Evolutionary conservation across 2,113 vertebrate genomes (phyloP).

Genomic region (Prinia subflava): DNA sequence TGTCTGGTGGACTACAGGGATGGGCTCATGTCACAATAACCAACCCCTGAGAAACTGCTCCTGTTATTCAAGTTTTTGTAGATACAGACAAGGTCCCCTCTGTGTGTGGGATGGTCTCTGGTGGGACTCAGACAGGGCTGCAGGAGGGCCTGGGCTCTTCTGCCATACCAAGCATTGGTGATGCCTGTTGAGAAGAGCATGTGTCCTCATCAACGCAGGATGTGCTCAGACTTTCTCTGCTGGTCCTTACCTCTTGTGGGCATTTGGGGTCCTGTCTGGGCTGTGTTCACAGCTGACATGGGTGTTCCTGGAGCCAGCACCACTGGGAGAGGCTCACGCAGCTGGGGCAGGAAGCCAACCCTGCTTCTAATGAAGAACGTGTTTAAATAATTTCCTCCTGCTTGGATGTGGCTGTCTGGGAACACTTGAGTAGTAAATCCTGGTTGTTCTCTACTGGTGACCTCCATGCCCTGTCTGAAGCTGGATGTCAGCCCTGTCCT

Average conservation of each 20-base stretch:
- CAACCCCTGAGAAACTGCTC: not conserved
- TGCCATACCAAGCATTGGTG: rapidly evolving
- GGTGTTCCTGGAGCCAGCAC: rapidly evolving
- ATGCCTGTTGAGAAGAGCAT: not conserved
- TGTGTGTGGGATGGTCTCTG: rapidly evolving
- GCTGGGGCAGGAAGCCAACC: not conserved
- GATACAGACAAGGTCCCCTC: not conserved
- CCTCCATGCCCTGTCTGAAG: not conserved
- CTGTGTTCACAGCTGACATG: rapidly evolving
- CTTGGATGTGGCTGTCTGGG: not conserved
- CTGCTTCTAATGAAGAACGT: not conserved
- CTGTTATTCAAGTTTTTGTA: not conserved
- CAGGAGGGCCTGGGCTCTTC: not conserved
- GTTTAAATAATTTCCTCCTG: not conserved
- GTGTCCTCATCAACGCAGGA: not conserved
- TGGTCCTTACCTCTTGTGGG: not conserved
- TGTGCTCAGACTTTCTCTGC: not conserved
- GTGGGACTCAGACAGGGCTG: not conserved
- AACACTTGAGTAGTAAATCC: not conserved
- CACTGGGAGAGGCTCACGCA: not conserved
- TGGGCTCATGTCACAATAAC: not conserved
- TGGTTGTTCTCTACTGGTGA: not conserved
- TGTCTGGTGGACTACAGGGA: not conserved
- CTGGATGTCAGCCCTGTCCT: not conserved
- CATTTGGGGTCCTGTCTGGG: not conserved